Evolutionary conservation across 2,797 vertebrate genomes (phyloP).

Genomic region (Microctenopoma steveboyesi): DNA sequence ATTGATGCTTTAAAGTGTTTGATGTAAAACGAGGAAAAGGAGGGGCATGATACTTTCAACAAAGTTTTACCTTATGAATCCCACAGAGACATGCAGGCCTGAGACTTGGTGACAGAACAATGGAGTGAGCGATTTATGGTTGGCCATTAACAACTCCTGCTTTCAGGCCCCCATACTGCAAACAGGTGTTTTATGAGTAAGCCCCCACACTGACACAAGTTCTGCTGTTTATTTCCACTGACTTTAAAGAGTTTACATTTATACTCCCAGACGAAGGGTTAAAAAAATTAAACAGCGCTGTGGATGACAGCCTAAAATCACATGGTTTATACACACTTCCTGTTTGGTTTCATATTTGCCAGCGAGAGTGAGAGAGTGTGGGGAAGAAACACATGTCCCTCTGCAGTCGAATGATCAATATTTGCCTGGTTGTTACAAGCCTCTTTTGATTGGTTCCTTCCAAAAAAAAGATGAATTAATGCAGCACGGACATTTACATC

Average conservation of each 20-base stretch:
- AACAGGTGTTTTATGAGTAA: constrained; percentile 83
- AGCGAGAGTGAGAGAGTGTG: background rate
- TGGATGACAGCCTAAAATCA: constrained; percentile 46
- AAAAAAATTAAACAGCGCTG: constrained; percentile 45
- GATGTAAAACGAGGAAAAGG: constrained; percentile 42
- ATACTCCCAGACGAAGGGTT: constrained; percentile 46
- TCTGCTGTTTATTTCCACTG: constrained; percentile 65
- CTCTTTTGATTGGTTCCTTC: constrained; percentile 27
- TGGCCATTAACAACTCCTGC: constrained; percentile 77
- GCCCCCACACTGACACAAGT: constrained; percentile 57
- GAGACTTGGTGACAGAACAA: constrained; percentile 83
- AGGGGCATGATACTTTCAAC: constrained; percentile 47
- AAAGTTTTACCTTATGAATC: constrained; percentile 70
- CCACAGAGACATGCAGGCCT: constrained; percentile 71
- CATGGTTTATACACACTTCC: constrained; percentile 37
- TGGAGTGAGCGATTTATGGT: constrained; percentile 82
- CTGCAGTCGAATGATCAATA: constrained; percentile 33
- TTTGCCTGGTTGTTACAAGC: constrained; percentile 32
- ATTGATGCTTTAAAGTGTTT: constrained; percentile 59
- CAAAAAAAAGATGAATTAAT: constrained; percentile 36
- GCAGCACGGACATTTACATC: constrained; percentile 12
- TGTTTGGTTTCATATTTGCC: constrained; percentile 37
- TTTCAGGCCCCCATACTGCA: constrained; percentile 73
- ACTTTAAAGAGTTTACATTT: constrained; percentile 53
- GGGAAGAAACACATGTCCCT: constrained; percentile 34